These are phyloP conservation scores for Rhinoderma darwinii DNA, from an alignment of 2,113 vertebrate genomes.

Conservation along the genomic window DNA sequence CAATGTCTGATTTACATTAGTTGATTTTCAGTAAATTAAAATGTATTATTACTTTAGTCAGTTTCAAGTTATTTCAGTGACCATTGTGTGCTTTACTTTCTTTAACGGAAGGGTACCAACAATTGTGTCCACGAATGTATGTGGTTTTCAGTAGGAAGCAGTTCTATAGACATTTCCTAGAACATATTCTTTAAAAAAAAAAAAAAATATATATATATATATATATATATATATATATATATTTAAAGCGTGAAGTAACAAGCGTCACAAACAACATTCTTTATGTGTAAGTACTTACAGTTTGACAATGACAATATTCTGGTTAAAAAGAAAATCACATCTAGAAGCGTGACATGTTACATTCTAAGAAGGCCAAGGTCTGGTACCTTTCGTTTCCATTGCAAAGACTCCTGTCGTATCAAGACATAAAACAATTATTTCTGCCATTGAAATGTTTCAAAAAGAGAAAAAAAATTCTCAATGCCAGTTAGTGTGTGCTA, in stretches of 20 bases:
- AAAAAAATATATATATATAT: neutral
- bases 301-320: constrained; percentile 14
- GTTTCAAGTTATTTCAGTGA: too few species aligned
- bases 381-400: constrained; percentile 23
- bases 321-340: constrained; percentile 15
- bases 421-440: constrained; percentile 6
- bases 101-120: too few species aligned
- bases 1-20: too few species aligned
- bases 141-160: too few species aligned
- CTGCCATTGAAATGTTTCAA: neutral
- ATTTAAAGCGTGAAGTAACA: neutral
- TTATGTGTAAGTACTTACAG: neutral
- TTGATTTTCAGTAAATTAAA: too few species aligned
- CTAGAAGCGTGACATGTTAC: neutral
- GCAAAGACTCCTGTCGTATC: constrained; percentile 3
- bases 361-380: constrained; percentile 28
- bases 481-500: neutral
- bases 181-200: too few species aligned
- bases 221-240: neutral
- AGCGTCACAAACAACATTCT: neutral
- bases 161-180: too few species aligned
- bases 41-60: too few species aligned
- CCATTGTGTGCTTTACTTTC: too few species aligned
- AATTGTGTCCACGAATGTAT: too few species aligned
- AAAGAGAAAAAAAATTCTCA: neutral